phyloP scores from a whole-genome alignment of 2,113 vertebrate genomes.

The Aphyosemion australe region DNA sequence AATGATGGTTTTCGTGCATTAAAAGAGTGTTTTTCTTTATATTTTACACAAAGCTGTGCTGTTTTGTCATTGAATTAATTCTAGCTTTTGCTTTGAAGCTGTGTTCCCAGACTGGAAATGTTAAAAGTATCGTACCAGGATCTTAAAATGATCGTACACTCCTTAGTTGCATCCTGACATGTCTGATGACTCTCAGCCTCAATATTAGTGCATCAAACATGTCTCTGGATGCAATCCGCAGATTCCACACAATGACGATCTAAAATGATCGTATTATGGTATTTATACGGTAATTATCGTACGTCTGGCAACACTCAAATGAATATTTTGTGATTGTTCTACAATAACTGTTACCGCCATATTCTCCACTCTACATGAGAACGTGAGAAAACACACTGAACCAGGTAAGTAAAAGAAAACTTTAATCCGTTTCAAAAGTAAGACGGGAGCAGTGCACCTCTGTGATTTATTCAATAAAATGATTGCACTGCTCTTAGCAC shows the following conservation, averaged over 20 bases:
- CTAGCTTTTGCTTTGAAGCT: background rate
- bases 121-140: too few species aligned
- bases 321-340: background rate
- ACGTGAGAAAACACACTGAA: background rate
- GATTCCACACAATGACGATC: too few species aligned
- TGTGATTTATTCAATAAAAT: constrained; percentile 8
- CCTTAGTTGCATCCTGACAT: too few species aligned
- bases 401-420: background rate
- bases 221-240: too few species aligned
- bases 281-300: too few species aligned
- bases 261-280: too few species aligned
- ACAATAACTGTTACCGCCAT: background rate
- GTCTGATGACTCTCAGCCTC: too few species aligned
- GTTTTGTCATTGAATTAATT: constrained; percentile 35
- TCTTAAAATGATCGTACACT: too few species aligned
- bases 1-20: constrained; percentile 6
- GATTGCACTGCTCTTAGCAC: background rate
- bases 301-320: background rate
- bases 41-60: background rate
- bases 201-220: too few species aligned
- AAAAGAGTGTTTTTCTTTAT: background rate
- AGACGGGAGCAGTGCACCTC: background rate
- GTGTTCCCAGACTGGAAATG: too few species aligned
- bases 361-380: background rate
- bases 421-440: constrained; percentile 19